Conservation (phyloP, 2,797 vertebrate species). For the Synaphobranchus kaupii region DNA sequence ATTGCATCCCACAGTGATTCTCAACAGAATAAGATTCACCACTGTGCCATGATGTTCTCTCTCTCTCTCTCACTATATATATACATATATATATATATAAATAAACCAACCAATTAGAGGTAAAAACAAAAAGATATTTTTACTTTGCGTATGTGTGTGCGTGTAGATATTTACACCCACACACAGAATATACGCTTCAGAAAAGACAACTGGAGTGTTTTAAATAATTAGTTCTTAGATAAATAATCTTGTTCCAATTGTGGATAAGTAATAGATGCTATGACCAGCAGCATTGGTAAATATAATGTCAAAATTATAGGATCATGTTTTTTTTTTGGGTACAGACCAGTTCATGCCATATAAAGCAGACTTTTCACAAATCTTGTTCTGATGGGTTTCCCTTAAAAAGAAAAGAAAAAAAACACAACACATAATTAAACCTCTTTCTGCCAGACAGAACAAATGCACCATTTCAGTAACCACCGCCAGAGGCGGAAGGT, state of each 20-base stretch:
- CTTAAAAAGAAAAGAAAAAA: constrained; percentile 68
- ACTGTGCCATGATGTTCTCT: too few relatives aligned
- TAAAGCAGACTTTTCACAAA: constrained; percentile 74
- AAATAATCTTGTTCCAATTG: constrained; percentile 48
- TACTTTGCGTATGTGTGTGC: neutral
- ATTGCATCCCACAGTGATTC: too few relatives aligned
- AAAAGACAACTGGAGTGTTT: neutral
- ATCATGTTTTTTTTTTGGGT: constrained; percentile 39
- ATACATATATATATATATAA: too few relatives aligned
- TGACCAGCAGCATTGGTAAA: constrained; percentile 72
- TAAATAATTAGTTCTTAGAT: neutral
- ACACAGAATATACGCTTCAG: neutral
- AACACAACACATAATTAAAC: constrained; percentile 55
- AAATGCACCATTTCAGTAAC: constrained; percentile 63
- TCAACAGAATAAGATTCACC: too few relatives aligned
- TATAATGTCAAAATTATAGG: constrained; percentile 55
- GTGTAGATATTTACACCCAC: neutral
- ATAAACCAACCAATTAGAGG: neutral
- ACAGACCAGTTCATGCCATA: constrained; percentile 65
- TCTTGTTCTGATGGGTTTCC: constrained; percentile 70
- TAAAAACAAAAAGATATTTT: neutral
- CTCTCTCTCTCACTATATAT: too few relatives aligned
- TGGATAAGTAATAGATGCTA: constrained; percentile 63
- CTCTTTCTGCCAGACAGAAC: constrained; percentile 65
- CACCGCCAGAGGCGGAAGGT: too few relatives aligned